Evolutionary conservation across 2,888 invertebrate genomes (phyloP).

Genomic region (Cryptus armator): DNA sequence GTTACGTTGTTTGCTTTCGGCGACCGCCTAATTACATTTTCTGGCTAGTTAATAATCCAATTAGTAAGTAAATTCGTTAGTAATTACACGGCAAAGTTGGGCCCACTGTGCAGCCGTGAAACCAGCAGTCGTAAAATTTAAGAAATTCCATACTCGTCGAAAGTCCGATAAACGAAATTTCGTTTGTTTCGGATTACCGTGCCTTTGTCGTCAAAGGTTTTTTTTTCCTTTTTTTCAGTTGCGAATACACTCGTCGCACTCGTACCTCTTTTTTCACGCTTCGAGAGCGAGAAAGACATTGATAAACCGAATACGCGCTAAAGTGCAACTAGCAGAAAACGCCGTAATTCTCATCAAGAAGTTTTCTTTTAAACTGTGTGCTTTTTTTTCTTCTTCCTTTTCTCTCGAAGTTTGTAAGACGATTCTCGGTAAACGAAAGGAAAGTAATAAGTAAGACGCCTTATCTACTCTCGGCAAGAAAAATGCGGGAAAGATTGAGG

Average conservation of each 20-base stretch:
- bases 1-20: conserved; percentile 13
- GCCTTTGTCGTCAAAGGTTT: too few species aligned
- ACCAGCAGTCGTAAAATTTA: neutral
- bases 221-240: too few species aligned
- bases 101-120: neutral
- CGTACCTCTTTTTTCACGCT: too few species aligned
- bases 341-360: too few species aligned
- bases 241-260: too few species aligned
- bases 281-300: too few species aligned
- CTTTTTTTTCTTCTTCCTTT: neutral
- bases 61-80: conserved; percentile 9
- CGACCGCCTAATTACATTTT: conserved; percentile 14
- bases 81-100: neutral
- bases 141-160: neutral
- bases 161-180: neutral
- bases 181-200: too few species aligned
- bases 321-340: too few species aligned
- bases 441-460: neutral
- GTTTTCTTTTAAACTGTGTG: too few species aligned
- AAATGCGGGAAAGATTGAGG: conserved; percentile 7
- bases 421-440: conserved; percentile 5
- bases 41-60: neutral
- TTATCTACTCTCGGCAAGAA: conserved; percentile 3
- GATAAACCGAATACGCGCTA: too few species aligned
- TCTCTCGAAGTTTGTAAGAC: neutral